These are phyloP conservation scores for Polypedilum vanderplanki DNA, from an alignment of 1,140 invertebrate species.

Conservation along the genomic window DNA sequence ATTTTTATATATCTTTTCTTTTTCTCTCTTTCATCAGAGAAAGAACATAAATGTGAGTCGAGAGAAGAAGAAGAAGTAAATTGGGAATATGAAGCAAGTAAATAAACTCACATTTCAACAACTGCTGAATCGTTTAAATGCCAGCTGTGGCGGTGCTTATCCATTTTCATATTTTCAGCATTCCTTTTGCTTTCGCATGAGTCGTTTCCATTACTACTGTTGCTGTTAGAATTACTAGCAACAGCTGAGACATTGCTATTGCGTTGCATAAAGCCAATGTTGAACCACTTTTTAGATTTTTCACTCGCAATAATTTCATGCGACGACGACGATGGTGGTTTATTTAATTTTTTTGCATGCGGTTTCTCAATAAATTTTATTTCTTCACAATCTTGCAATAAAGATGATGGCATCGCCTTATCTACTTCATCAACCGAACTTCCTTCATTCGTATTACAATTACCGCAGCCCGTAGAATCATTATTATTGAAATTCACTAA, in stretches of 20 bases:
- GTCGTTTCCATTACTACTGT: not conserved
- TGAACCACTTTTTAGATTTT: not conserved
- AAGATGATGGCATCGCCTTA: not conserved
- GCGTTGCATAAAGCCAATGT: not conserved
- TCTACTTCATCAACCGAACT: not conserved
- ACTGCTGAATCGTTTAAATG: slow-evolving; percentile 21
- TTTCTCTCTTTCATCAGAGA: not conserved
- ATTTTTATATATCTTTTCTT: not conserved
- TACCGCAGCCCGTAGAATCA: not conserved
- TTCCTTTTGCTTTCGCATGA: not conserved
- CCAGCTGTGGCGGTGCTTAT: slow-evolving; percentile 22
- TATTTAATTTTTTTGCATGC: slow-evolving; percentile 12
- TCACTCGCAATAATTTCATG: not conserved
- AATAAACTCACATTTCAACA: slow-evolving; percentile 26
- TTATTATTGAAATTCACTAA: not conserved
- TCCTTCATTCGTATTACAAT: not conserved
- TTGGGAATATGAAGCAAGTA: not conserved
- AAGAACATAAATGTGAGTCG: not conserved
- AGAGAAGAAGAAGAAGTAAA: not conserved
- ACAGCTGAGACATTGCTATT: not conserved
- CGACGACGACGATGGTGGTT: not conserved
- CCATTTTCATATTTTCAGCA: not conserved
- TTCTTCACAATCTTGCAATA: not conserved
- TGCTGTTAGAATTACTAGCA: not conserved
- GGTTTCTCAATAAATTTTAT: not conserved